Conservation (phyloP, 2,797 vertebrate species). For the Fringilla coelebs region DNA sequence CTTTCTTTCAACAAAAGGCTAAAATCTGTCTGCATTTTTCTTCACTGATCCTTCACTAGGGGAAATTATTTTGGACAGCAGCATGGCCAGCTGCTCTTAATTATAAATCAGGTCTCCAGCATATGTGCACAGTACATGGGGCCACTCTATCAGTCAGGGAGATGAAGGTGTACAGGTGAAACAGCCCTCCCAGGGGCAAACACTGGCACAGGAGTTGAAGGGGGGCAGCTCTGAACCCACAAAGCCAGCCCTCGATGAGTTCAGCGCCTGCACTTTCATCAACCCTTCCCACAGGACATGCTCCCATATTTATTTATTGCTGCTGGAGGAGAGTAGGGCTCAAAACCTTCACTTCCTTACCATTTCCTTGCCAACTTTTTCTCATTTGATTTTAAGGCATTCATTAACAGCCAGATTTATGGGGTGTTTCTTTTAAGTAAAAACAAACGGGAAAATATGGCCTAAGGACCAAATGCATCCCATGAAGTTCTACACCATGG, state of each 20-base stretch:
- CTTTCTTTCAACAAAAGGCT: neutral
- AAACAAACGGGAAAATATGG: neutral
- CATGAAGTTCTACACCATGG: neutral
- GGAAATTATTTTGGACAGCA: conserved; percentile 61
- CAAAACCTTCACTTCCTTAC: neutral
- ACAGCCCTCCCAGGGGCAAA: neutral
- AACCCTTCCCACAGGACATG: neutral
- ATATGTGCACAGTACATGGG: conserved; percentile 31
- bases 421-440: neutral
- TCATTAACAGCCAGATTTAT: neutral
- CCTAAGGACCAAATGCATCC: neutral
- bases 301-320: neutral
- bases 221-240: neutral
- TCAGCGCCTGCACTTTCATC: neutral
- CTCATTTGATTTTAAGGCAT: conserved; percentile 1
- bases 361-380: neutral
- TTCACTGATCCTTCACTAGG: conserved; percentile 25
- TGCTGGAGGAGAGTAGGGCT: neutral
- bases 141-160: neutral
- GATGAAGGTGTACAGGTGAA: neutral
- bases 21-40: conserved; percentile 24
- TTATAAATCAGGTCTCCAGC: conserved; percentile 61
- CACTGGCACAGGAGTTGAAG: accelerated
- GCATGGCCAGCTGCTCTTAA: conserved; percentile 61
- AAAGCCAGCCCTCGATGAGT: neutral